Evolutionary conservation across 1,140 invertebrate genomes (phyloP), one percentile per base, ranked within the genome.

Genomic region (Danaus plexippus): DNA sequence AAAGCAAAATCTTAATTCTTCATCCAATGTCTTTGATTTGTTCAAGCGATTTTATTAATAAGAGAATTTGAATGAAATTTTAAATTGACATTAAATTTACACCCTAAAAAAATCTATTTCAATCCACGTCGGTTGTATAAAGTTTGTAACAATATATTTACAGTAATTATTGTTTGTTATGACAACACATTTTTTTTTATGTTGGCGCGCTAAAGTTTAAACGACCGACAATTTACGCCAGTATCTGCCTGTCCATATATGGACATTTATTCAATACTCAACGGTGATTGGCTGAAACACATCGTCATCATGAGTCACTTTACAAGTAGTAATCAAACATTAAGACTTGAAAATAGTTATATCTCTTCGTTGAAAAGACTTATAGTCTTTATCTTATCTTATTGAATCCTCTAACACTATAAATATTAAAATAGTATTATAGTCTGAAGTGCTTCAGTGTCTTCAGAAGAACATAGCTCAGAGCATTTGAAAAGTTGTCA

Each of bases 221-320:
- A 78, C 47, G 50, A 44, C 52, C 57, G 54, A 67, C 49, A 45
- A 59, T 52, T 69, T 66, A 52, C 54, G 53, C 52, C 63, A 68
- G 69, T 75, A 77, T 85, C 80, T 75, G 71, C 63, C 80, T 68
- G 62, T 69, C 83, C 83, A 71, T 85, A 87, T 81, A 85, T 75
- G 83, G 83, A 73, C 79, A 85, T 85, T 84, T 82, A 74, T 75
- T 75, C 70, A 79, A 85, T 80, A 71, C 74, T 70, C 55, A 63
- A 65, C 54, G 59, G 54, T 76, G 68, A 87, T 87, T 87, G 83
- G 83, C 61, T 67, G 59, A 74, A 57, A 66, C 50, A 42, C 66
- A 64, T 75, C 78, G 73, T 83, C 74, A 78, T 72, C 66, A 69
- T 84, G 80, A 86, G 59, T 86, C 80, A 86, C 67, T 76, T 75